Evolutionary conservation across 30 jellyfish, hydroid and myxozoan genomes (phyloP).

Genomic region (Aurelia aurita): DNA sequence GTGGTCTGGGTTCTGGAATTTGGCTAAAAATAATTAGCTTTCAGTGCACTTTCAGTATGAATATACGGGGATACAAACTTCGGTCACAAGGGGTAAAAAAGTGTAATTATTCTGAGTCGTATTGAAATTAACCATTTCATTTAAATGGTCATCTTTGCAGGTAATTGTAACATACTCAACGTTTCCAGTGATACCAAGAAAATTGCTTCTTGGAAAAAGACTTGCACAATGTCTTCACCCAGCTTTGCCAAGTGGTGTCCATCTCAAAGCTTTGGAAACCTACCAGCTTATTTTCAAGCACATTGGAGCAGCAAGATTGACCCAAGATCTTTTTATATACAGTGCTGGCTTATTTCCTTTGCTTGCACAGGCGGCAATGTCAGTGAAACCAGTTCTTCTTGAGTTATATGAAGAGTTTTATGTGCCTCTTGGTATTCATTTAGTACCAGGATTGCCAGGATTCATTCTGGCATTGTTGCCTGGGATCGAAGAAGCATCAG

Average conservation of each 20-base stretch:
- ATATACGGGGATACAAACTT: no score
- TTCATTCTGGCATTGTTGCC: slow-evolving; percentile 88
- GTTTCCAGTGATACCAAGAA: slow-evolving; percentile 86
- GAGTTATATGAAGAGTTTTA: slow-evolving; percentile 80
- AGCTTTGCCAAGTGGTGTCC: slow-evolving; percentile 99
- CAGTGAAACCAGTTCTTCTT: slow-evolving; percentile 89
- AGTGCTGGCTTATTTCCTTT: slow-evolving; percentile 89
- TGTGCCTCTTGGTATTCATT: slow-evolving; percentile 79
- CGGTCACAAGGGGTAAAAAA: no score
- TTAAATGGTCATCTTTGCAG: slow-evolving; percentile 25
- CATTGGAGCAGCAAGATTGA: slow-evolving; percentile 83
- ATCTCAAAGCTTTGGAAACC: slow-evolving; percentile 89
- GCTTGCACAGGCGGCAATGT: slow-evolving; percentile 90
- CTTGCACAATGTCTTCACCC: slow-evolving; percentile 98
- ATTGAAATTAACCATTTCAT: no score
- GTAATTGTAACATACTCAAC: slow-evolving; percentile 74
- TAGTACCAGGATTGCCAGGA: slow-evolving; percentile 91
- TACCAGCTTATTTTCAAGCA: slow-evolving; percentile 79
- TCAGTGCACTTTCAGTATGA: no score
- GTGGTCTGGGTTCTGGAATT: no score
- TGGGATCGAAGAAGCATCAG: slow-evolving; percentile 97
- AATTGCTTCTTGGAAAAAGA: slow-evolving; percentile 91
- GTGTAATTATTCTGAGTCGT: no score
- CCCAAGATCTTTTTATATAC: slow-evolving; percentile 85
- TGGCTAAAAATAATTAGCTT: no score